A percentile compares a stretch with the other conserved stretches of the same genome.
Evolutionary conservation across 2,888 invertebrate genomes (phyloP).

Genomic region (Drosophila subsilvestris): DNA sequence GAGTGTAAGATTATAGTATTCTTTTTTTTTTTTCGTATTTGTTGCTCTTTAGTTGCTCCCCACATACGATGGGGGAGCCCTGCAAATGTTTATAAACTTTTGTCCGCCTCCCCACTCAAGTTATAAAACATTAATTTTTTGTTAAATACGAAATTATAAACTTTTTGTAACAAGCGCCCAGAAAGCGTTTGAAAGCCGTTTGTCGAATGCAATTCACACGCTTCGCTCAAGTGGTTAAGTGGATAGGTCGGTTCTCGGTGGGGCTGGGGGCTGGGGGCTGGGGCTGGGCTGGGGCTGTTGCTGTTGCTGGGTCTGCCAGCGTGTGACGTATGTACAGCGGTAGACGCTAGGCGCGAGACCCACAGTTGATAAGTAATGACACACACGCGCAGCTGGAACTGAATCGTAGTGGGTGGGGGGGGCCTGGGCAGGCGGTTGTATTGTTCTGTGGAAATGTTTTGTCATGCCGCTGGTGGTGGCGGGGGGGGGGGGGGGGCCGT

Average conservation of each 20-base stretch:
- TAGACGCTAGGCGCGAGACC: not conserved
- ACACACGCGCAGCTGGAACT: constrained; percentile 27
- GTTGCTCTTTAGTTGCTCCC: constrained; percentile 5
- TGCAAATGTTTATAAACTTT: constrained; percentile 65
- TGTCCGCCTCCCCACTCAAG: constrained; percentile 22
- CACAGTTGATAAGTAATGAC: constrained; percentile 37
- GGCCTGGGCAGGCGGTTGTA: not conserved
- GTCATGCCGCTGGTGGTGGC: not conserved
- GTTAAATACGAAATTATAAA: constrained; percentile 78
- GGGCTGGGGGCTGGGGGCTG: constrained; percentile 11
- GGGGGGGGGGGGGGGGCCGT: too few species aligned
- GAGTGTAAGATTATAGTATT: not conserved
- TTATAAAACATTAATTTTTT: constrained; percentile 76
- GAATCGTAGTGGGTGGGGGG: constrained; percentile 3
- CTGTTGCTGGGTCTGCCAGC: not conserved
- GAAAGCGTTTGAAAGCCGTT: constrained; percentile 71
- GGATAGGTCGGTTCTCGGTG: constrained; percentile 1
- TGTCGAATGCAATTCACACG: constrained; percentile 64
- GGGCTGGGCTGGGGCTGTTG: constrained; percentile 11
- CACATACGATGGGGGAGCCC: not conserved
- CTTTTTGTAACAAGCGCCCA: constrained; percentile 77
- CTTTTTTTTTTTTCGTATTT: not conserved
- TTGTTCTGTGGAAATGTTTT: not conserved
- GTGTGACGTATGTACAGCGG: constrained; percentile 3
- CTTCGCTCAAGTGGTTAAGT: constrained; percentile 51